These are phyloP conservation scores for Stegophylla sp. DNA, from an alignment of 2,888 invertebrate genomes.

Conservation along the genomic window DNA sequence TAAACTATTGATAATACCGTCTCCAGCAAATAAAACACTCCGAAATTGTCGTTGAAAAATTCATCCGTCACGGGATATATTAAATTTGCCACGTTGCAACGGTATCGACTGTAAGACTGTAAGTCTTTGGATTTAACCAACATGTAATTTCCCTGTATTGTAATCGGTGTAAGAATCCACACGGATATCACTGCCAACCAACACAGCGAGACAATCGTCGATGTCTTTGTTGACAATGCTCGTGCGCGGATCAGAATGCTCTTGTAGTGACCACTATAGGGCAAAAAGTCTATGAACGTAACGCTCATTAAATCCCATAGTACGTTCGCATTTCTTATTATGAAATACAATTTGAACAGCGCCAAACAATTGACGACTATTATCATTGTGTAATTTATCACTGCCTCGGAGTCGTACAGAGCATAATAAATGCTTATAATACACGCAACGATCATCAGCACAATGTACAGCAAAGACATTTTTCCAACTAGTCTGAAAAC, in stretches of 20 bases:
- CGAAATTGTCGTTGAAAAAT: conserved; percentile 19
- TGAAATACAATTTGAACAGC: neutral
- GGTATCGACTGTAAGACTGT: neutral
- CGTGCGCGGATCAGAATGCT: neutral
- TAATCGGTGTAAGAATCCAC: neutral
- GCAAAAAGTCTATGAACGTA: neutral
- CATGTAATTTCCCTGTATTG: neutral
- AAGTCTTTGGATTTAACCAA: neutral
- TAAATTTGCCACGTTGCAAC: conserved; percentile 21
- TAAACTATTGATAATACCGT: neutral
- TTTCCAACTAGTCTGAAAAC: neutral
- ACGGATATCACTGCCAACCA: neutral
- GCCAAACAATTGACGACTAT: neutral
- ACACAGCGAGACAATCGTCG: neutral
- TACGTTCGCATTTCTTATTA: neutral
- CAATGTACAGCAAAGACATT: neutral
- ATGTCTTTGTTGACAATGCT: neutral
- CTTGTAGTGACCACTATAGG: neutral
- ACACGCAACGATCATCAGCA: neutral
- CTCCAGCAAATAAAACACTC: neutral
- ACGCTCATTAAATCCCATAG: neutral
- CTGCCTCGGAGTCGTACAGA: neutral
- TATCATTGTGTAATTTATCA: neutral
- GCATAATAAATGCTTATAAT: neutral
- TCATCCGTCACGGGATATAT: neutral